phyloP scores from a whole-genome alignment of 2,113 vertebrate genomes.

The Octodon degus region DNA sequence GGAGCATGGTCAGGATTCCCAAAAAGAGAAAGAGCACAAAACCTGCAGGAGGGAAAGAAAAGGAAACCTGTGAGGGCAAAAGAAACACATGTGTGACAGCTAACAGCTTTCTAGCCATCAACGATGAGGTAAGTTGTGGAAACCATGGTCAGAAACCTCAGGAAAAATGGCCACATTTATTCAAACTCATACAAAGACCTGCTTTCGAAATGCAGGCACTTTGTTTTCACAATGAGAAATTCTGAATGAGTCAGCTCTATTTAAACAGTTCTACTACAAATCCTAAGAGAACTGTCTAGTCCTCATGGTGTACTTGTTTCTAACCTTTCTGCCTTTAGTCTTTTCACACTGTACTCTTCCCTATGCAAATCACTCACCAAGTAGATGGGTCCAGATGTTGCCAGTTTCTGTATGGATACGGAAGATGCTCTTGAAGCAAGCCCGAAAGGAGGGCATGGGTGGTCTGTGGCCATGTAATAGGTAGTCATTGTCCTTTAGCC shows the following conservation, averaged over 20 bases:
- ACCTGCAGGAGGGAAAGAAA: constrained; percentile 82
- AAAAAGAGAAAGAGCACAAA: constrained; percentile 96
- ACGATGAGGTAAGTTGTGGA: not conserved
- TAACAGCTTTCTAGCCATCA: not conserved
- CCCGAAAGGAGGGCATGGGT: constrained; percentile 97
- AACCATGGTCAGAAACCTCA: not conserved
- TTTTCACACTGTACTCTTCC: not conserved
- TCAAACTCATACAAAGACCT: not conserved
- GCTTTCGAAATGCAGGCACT: not conserved
- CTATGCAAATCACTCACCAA: constrained; percentile 88
- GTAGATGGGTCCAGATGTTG: constrained; percentile 98
- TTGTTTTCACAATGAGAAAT: not conserved
- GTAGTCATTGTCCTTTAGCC: constrained; percentile 99
- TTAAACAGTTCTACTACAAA: not conserved
- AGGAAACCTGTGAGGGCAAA: not conserved
- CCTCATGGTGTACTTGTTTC: not conserved
- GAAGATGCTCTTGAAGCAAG: constrained; percentile 98
- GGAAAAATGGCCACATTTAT: not conserved
- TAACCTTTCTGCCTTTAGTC: not conserved
- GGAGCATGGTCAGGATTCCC: constrained; percentile 96
- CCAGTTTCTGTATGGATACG: constrained; percentile 98
- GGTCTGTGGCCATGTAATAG: constrained; percentile 96
- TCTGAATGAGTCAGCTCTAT: not conserved
- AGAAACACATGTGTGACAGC: rapidly evolving
- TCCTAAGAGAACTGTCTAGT: not conserved